These are phyloP conservation scores for Macropus fuliginosus DNA, from an alignment of 2,797 vertebrate genomes.

Conservation along the genomic window DNA sequence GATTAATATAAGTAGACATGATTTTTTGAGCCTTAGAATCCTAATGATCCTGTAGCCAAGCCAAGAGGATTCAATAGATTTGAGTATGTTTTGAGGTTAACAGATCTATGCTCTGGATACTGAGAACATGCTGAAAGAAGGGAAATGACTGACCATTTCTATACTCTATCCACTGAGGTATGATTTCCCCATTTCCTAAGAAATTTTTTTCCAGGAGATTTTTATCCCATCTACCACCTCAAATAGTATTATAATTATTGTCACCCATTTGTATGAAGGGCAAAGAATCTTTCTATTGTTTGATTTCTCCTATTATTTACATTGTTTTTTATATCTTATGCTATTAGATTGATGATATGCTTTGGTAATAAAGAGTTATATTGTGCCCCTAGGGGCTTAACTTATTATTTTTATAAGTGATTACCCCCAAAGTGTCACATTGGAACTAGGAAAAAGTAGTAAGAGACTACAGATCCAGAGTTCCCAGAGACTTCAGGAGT, in stretches of 20 bases:
- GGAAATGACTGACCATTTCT: background rate
- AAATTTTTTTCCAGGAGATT: background rate
- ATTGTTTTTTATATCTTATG: background rate
- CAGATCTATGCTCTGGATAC: background rate
- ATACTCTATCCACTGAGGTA: background rate
- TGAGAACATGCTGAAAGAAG: background rate
- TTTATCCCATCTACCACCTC: background rate
- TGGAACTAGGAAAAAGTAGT: background rate
- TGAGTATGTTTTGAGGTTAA: background rate
- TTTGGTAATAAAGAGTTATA: background rate
- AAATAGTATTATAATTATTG: background rate
- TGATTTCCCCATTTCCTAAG: background rate
- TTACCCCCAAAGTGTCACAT: background rate
- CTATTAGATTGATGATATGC: background rate
- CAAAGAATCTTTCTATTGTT: background rate
- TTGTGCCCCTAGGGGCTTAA: background rate
- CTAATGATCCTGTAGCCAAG: background rate
- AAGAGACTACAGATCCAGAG: background rate
- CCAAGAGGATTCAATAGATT: background rate
- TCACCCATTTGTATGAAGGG: background rate
- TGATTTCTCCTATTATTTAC: background rate
- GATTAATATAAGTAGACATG: background rate
- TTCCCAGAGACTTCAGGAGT: background rate
- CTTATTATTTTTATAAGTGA: background rate
- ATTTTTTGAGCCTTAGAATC: background rate